Conservation (phyloP, 2,113 vertebrate species). For the Oreochromis tanganicae region DNA sequence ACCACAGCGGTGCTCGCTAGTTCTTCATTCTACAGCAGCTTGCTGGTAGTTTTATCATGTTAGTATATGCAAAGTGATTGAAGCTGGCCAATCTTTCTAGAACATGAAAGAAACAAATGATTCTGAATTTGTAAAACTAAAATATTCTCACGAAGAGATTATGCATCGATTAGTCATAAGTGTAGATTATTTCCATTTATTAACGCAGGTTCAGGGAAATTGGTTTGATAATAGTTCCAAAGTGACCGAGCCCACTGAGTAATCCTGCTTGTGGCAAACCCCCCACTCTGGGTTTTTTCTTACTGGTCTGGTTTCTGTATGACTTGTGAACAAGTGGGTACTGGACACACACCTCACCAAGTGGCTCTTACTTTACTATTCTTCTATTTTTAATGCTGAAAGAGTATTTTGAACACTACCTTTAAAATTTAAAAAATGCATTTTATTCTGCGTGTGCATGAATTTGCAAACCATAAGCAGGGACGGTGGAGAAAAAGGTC, state of each 20-base stretch:
- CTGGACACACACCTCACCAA: rapidly evolving
- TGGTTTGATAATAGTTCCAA: not conserved
- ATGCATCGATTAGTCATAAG: not conserved
- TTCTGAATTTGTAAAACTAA: not conserved
- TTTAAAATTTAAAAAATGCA: not conserved
- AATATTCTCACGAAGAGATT: not conserved
- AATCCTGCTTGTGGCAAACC: not conserved
- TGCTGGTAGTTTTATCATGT: not conserved
- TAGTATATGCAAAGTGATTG: not conserved
- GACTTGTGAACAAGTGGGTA: not conserved
- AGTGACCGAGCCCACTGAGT: not conserved
- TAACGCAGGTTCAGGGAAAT: not conserved
- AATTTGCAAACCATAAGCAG: not conserved
- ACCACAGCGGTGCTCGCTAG: not conserved
- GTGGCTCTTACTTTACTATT: not conserved
- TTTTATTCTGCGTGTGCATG: not conserved
- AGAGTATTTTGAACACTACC: not conserved
- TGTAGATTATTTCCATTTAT: not conserved
- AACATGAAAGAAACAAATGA: not conserved
- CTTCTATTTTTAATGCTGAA: not conserved
- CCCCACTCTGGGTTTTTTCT: not conserved
- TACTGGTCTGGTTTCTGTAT: not conserved
- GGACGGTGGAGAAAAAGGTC: not conserved
- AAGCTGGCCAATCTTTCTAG: not conserved
- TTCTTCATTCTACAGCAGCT: not conserved